Evolutionary conservation across 2,797 vertebrate species (phyloP).

Genomic region (Pseudochromis fuscus): DNA sequence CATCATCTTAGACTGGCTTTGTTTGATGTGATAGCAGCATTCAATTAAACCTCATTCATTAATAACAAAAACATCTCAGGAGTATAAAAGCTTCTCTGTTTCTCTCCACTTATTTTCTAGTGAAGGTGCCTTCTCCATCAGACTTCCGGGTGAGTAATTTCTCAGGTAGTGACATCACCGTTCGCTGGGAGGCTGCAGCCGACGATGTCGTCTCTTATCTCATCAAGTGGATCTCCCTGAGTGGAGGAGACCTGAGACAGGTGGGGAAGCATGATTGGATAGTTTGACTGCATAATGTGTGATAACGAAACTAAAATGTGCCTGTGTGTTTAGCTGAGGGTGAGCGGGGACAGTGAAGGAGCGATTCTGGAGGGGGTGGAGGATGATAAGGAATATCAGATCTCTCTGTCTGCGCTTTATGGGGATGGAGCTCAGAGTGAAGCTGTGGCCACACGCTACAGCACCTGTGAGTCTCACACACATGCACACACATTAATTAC

Average conservation of each 20-base stretch:
- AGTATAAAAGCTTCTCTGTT: neutral
- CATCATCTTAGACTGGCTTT: neutral
- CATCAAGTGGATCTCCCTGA: constrained; percentile 93
- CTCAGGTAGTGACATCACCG: constrained; percentile 85
- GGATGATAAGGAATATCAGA: constrained; percentile 90
- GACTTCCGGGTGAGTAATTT: constrained; percentile 89
- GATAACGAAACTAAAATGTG: neutral
- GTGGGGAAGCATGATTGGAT: constrained; percentile 65
- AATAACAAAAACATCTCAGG: too few relatives aligned
- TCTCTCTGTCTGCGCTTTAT: constrained; percentile 93
- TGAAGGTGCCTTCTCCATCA: constrained; percentile 89
- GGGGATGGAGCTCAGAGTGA: constrained; percentile 92
- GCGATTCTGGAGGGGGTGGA: constrained; percentile 88
- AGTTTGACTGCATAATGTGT: neutral
- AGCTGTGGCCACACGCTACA: constrained; percentile 89
- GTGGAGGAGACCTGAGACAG: constrained; percentile 91
- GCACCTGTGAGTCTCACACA: constrained; percentile 87
- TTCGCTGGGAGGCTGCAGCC: constrained; percentile 89
- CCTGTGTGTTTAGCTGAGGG: constrained; percentile 83
- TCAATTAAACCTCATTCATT: neutral
- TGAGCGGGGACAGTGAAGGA: constrained; percentile 84
- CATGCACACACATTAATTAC: neutral
- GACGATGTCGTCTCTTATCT: constrained; percentile 91
- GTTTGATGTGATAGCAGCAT: neutral
- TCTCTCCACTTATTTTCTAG: constrained; percentile 71